Conservation (phyloP, 1,140 invertebrate genomes). For the Telenomus remus region DNA sequence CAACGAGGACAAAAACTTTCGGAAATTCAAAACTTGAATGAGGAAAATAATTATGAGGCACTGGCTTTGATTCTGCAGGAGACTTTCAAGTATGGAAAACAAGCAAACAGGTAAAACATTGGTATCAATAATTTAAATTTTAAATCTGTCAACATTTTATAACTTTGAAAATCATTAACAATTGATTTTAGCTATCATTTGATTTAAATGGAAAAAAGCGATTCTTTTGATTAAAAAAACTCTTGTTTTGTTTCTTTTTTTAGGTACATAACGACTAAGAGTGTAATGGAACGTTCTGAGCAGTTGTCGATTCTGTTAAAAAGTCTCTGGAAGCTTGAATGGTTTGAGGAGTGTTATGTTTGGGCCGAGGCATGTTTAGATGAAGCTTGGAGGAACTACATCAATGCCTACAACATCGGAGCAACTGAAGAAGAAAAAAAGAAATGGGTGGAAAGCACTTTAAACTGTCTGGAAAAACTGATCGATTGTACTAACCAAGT, state of each 20-base stretch:
- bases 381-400: constrained; percentile 78
- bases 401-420: constrained; percentile 69
- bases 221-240: too few relatives aligned
- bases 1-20: constrained; percentile 77
- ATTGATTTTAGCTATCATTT: too few relatives aligned
- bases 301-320: constrained; percentile 82
- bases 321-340: constrained; percentile 79
- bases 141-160: too few relatives aligned
- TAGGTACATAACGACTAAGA: constrained; percentile 60
- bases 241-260: too few relatives aligned
- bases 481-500: constrained; percentile 80
- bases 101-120: too few relatives aligned
- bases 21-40: constrained; percentile 78
- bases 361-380: constrained; percentile 86
- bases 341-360: constrained; percentile 80
- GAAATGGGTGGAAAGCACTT: constrained; percentile 80
- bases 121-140: too few relatives aligned
- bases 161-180: too few relatives aligned
- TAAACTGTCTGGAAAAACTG: constrained; percentile 81
- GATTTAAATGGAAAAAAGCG: too few relatives aligned
- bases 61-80: constrained; percentile 80
- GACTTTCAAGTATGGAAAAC: constrained; percentile 77
- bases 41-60: constrained; percentile 79
- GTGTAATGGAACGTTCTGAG: constrained; percentile 74
- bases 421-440: constrained; percentile 75